These are phyloP conservation scores for Silvanus unidentatus DNA, from an alignment of 2,888 invertebrate genomes.

Conservation along the genomic window DNA sequence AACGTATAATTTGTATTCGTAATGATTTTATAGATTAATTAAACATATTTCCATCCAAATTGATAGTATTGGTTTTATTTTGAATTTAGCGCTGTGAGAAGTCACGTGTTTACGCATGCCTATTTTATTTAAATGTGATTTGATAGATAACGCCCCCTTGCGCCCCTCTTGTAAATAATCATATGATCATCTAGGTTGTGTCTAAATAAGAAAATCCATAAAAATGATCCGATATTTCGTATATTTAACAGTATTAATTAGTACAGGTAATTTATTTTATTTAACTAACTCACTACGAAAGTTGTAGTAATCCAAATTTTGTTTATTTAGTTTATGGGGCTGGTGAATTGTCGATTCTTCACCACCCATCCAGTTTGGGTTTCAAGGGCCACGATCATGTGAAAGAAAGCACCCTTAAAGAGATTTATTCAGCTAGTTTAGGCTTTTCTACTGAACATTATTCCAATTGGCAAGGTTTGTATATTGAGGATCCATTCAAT, in stretches of 20 bases:
- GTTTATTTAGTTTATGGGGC: constrained; percentile 10
- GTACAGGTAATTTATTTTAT: constrained; percentile 1
- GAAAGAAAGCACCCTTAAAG: constrained; percentile 60
- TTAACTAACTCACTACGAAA: no score
- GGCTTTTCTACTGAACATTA: constrained; percentile 69
- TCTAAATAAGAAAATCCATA: not conserved
- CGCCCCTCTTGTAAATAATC: not conserved
- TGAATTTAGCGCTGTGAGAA: no score
- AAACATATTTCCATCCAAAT: no score
- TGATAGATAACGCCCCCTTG: no score
- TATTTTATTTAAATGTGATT: no score
- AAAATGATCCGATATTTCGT: not conserved
- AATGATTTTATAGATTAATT: no score
- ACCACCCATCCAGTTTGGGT: constrained; percentile 60
- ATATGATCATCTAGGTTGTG: constrained; percentile 7
- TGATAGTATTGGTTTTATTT: no score
- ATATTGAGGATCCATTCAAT: constrained; percentile 63
- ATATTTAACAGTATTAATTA: not conserved
- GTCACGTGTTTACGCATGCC: no score
- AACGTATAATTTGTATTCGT: not conserved
- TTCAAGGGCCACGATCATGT: constrained; percentile 62
- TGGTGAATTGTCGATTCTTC: constrained; percentile 65
- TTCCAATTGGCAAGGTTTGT: constrained; percentile 64
- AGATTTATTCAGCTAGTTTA: constrained; percentile 64
- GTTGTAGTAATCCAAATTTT: no score